Evolutionary conservation across 2,888 invertebrate species (phyloP).

Genomic region (Prionchulus punctatus): DNA sequence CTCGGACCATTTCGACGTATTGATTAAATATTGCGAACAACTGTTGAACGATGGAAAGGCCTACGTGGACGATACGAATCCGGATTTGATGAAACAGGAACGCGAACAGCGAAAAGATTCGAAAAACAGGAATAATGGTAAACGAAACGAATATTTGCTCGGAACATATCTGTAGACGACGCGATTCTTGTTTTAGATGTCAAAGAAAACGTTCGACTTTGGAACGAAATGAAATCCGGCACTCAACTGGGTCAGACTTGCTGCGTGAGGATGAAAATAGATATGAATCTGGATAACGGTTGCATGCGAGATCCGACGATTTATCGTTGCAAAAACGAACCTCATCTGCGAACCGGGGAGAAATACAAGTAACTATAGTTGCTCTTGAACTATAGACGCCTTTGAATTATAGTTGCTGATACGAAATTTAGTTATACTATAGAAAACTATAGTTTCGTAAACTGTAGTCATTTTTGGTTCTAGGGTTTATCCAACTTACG

Average conservation of each 20-base stretch:
- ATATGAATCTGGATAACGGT: constrained; percentile 87
- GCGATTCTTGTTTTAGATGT: constrained; percentile 42
- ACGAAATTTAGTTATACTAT: no score
- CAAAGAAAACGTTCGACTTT: constrained; percentile 65
- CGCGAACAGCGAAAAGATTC: constrained; percentile 74
- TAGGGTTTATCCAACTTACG: constrained; percentile 97
- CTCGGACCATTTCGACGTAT: constrained; percentile 84
- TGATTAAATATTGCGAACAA: constrained; percentile 70
- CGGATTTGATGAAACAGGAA: constrained; percentile 82
- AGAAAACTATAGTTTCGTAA: constrained; percentile 1
- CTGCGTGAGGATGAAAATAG: constrained; percentile 89
- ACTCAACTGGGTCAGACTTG: constrained; percentile 61
- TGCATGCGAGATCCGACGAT: constrained; percentile 96
- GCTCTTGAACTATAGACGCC: no score
- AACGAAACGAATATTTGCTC: no score
- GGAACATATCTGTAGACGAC: no score
- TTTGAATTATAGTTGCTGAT: no score
- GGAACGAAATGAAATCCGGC: constrained; percentile 87
- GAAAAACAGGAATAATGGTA: constrained; percentile 63
- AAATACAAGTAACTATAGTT: constrained; percentile 64
- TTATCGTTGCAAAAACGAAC: constrained; percentile 87
- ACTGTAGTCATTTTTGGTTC: constrained; percentile 19
- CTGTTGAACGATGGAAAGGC: constrained; percentile 74
- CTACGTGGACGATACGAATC: constrained; percentile 87
- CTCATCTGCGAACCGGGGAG: constrained; percentile 76